A percentile compares a stretch with the other conserved stretches of the same genome.
Evolutionary conservation across 2,888 invertebrate species (phyloP).

Genomic region (Alviniconcha strummeri): DNA sequence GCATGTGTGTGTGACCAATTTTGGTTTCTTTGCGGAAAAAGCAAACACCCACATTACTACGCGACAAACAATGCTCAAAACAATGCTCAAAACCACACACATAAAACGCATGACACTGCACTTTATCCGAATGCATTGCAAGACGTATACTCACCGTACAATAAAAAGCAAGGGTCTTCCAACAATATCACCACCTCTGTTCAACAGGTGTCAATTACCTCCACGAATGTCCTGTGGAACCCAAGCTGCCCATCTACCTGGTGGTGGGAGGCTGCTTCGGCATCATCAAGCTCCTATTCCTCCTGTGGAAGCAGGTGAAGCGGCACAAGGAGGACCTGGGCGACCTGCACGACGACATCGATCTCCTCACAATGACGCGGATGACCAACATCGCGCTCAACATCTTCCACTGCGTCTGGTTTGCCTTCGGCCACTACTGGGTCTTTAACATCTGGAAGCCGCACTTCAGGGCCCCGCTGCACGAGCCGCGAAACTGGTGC

Average conservation of each 20-base stretch:
- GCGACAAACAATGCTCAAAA: too few relatives aligned
- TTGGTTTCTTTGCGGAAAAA: too few relatives aligned
- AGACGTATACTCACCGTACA: too few relatives aligned
- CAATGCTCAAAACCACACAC: too few relatives aligned
- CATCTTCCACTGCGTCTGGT: slow-evolving; percentile 84
- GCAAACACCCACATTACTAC: too few relatives aligned
- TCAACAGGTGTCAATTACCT: slow-evolving; percentile 84
- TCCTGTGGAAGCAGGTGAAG: slow-evolving; percentile 82
- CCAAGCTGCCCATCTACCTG: slow-evolving; percentile 87
- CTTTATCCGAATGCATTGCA: too few relatives aligned
- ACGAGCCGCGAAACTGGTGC: slow-evolving; percentile 88
- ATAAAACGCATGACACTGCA: too few relatives aligned
- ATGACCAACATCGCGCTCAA: slow-evolving; percentile 82
- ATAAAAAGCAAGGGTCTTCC: too few relatives aligned
- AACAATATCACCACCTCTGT: too few relatives aligned
- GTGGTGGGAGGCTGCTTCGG: slow-evolving; percentile 88
- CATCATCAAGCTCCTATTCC: slow-evolving; percentile 77
- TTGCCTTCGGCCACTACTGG: slow-evolving; percentile 87
- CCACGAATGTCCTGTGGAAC: slow-evolving; percentile 86
- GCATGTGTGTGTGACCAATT: neutral
- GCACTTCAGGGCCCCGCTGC: slow-evolving; percentile 82
- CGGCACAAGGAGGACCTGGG: slow-evolving; percentile 73
- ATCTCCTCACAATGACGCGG: slow-evolving; percentile 77
- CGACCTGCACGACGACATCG: slow-evolving; percentile 58
- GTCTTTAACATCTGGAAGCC: slow-evolving; percentile 86